Conservation (phyloP, 1,140 invertebrate genomes). For the Pogonomyrmex barbatus region DNA sequence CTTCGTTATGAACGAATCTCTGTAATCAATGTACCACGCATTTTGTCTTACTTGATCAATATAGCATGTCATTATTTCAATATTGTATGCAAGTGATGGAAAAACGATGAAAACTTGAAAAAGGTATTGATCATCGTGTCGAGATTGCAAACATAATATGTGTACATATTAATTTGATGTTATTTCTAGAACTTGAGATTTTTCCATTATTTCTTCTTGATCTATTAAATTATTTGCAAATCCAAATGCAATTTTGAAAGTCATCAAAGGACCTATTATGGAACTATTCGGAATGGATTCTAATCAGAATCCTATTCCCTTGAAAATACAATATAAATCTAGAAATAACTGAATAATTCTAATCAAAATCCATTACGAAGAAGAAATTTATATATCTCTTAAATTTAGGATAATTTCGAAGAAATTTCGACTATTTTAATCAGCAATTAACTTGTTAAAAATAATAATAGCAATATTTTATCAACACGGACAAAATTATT, state of each 20-base stretch:
- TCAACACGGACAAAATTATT: not conserved
- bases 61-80: conserved; percentile 4
- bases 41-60: conserved; percentile 42
- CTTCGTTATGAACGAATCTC: conserved; percentile 95
- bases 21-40: conserved; percentile 70
- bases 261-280: too few species aligned
- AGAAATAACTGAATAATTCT: too few species aligned
- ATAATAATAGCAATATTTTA: not conserved
- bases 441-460: not conserved
- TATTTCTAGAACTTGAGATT: not conserved
- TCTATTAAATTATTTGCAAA: not conserved
- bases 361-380: too few species aligned
- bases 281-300: too few species aligned
- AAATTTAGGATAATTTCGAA: not conserved
- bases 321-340: too few species aligned
- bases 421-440: not conserved
- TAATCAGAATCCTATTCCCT: too few species aligned
- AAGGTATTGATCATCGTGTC: not conserved
- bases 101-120: not conserved
- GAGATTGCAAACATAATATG: not conserved
- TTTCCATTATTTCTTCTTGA: conserved; percentile 1
- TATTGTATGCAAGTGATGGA: not conserved
- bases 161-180: not conserved
- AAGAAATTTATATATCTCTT: too few species aligned
- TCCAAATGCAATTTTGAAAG: not conserved